Conservation (phyloP, 2,797 vertebrate species). For the Distichodus sexfasciatus region DNA sequence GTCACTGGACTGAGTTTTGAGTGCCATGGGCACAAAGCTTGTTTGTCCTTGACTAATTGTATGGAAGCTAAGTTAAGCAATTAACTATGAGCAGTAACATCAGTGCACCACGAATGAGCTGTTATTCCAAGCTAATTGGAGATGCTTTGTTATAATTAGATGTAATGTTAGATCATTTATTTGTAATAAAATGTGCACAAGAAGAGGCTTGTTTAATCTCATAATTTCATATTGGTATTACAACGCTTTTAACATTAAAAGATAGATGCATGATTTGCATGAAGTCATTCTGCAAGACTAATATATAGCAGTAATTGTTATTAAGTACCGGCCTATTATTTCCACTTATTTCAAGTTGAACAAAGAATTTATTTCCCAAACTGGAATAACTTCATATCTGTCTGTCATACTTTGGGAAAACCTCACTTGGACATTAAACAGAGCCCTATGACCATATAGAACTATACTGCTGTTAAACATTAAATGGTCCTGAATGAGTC, state of each 20-base stretch:
- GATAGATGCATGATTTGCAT: too few species aligned
- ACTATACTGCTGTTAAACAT: slow-evolving; percentile 23
- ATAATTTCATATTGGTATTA: too few species aligned
- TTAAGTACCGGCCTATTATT: too few species aligned
- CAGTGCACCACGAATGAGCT: slow-evolving; percentile 51
- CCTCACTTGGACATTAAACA: neutral
- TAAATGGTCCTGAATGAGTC: slow-evolving; percentile 41
- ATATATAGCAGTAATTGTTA: too few species aligned
- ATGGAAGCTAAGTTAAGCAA: slow-evolving; percentile 62
- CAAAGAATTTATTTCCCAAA: too few species aligned
- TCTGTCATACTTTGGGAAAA: neutral
- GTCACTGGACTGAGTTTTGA: slow-evolving; percentile 54
- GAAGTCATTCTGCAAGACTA: too few species aligned
- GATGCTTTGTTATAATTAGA: neutral
- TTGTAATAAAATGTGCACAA: too few species aligned
- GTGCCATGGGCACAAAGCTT: slow-evolving; percentile 64
- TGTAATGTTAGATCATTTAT: too few species aligned
- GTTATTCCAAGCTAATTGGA: neutral
- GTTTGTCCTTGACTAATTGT: slow-evolving; percentile 71
- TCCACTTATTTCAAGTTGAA: too few species aligned
- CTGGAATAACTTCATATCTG: too few species aligned
- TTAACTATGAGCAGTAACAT: slow-evolving; percentile 57
- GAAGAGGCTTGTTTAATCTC: too few species aligned
- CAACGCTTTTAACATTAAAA: too few species aligned
- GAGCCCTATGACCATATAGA: neutral